Conservation (phyloP, 2,888 invertebrate genomes). For the Argynnis bischoffii region DNA sequence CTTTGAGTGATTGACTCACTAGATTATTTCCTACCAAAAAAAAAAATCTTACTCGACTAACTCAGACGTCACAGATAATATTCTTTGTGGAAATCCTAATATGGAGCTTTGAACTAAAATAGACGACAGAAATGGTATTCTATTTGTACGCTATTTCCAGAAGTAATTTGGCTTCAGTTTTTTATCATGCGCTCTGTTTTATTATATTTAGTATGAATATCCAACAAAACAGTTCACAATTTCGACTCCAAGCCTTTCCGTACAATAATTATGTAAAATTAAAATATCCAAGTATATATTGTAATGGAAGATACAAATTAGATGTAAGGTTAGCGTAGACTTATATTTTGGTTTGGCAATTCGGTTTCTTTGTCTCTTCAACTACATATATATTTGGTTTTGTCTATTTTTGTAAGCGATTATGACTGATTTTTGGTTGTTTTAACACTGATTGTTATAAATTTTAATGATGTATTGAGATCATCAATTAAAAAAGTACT, state of each 20-base stretch:
- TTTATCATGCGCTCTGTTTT: not conserved
- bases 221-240: not conserved
- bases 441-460: no score
- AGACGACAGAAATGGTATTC: no score
- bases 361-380: conserved; percentile 5
- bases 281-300: conserved; percentile 13
- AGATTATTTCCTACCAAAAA: no score
- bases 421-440: not conserved
- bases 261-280: conserved; percentile 14
- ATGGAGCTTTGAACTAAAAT: no score
- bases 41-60: no score
- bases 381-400: conserved; percentile 12
- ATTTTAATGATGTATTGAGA: no score
- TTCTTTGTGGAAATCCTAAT: no score
- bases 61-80: no score
- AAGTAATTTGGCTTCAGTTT: not conserved
- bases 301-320: conserved; percentile 19
- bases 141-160: no score
- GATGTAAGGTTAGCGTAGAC: conserved; percentile 20
- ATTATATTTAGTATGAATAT: not conserved
- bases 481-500: no score
- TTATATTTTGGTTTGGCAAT: conserved; percentile 3
- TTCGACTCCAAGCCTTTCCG: conserved; percentile 9
- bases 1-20: no score
- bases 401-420: not conserved